Percentiles rank a stretch among this genome's conserved stretches.
phyloP scores from a whole-genome alignment of 2,113 vertebrate genomes.

The Acinonyx jubatus region DNA sequence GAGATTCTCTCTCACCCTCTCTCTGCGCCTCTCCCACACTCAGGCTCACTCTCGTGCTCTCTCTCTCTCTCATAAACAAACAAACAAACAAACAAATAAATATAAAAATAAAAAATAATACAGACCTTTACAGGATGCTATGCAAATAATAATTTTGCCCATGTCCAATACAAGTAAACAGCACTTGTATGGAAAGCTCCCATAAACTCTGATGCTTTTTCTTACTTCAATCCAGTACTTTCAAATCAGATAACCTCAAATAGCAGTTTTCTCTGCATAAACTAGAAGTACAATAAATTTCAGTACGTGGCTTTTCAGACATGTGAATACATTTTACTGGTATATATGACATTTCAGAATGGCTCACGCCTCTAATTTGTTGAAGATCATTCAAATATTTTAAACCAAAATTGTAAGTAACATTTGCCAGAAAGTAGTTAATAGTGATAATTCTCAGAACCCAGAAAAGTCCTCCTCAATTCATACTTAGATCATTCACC shows the following conservation, averaged over 20 bases:
- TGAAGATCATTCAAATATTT: slow-evolving; percentile 56
- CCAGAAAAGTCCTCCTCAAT: slow-evolving; percentile 37
- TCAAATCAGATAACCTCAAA: slow-evolving; percentile 62
- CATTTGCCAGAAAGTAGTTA: slow-evolving; percentile 49
- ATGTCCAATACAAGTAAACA: slow-evolving; percentile 34
- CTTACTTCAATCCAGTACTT: slow-evolving; percentile 49
- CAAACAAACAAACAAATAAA: too few species aligned
- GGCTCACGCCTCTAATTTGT: slow-evolving; percentile 48
- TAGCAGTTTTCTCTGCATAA: slow-evolving; percentile 52
- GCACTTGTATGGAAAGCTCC: slow-evolving; percentile 23
- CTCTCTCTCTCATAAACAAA: too few species aligned
- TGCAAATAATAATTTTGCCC: slow-evolving; percentile 41
- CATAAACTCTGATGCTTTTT: slow-evolving; percentile 53
- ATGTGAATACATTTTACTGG: slow-evolving; percentile 56
- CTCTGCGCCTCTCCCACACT: too few species aligned
- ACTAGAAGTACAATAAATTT: slow-evolving; percentile 64
- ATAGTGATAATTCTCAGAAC: slow-evolving; percentile 55
- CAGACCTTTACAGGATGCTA: background rate
- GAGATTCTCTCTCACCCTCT: too few species aligned
- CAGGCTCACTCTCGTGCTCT: too few species aligned
- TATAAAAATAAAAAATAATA: too few species aligned
- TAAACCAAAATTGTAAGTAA: slow-evolving; percentile 59
- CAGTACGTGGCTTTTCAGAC: slow-evolving; percentile 47
- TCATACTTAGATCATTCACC: slow-evolving; percentile 24
- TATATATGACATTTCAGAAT: slow-evolving; percentile 45